Conservation (phyloP, 2,888 invertebrate species). For the Torymus texanus region DNA sequence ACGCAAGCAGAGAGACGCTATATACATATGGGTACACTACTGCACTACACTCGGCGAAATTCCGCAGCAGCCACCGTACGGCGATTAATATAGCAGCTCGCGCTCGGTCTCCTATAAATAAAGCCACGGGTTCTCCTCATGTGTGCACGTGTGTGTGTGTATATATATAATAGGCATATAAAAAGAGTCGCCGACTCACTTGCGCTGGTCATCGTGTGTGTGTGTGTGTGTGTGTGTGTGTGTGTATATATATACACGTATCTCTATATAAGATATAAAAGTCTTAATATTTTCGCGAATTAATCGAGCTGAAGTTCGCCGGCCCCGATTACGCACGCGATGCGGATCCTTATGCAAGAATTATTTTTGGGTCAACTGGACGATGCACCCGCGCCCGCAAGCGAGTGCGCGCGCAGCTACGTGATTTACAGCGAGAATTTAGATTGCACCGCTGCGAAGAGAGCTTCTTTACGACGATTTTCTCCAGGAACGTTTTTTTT, state of each 20-base stretch:
- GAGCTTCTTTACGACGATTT: neutral
- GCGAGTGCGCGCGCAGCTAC: too few species aligned
- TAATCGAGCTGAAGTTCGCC: slow-evolving; percentile 36
- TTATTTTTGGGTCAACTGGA: slow-evolving; percentile 47
- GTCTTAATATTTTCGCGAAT: slow-evolving; percentile 6
- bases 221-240: too few species aligned
- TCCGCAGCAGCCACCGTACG: neutral
- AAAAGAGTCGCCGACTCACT: too few species aligned
- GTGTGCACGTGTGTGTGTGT: too few species aligned
- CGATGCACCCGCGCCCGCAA: neutral
- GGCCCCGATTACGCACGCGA: slow-evolving; percentile 44
- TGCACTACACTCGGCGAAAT: neutral
- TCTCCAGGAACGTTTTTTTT: too few species aligned
- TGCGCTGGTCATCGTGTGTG: too few species aligned
- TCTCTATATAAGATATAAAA: too few species aligned
- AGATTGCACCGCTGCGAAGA: slow-evolving; percentile 8
- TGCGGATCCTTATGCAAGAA: slow-evolving; percentile 43
- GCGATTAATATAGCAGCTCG: slow-evolving; percentile 39
- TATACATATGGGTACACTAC: too few species aligned
- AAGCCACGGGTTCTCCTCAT: slow-evolving; percentile 4
- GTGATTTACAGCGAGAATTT: slow-evolving; percentile 32
- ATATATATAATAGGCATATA: too few species aligned
- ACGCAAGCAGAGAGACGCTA: too few species aligned
- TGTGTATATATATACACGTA: too few species aligned
- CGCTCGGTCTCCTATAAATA: slow-evolving; percentile 39